Evolutionary conservation across 1,140 invertebrate species (phyloP).

Genomic region (Copidosoma floridanum): DNA sequence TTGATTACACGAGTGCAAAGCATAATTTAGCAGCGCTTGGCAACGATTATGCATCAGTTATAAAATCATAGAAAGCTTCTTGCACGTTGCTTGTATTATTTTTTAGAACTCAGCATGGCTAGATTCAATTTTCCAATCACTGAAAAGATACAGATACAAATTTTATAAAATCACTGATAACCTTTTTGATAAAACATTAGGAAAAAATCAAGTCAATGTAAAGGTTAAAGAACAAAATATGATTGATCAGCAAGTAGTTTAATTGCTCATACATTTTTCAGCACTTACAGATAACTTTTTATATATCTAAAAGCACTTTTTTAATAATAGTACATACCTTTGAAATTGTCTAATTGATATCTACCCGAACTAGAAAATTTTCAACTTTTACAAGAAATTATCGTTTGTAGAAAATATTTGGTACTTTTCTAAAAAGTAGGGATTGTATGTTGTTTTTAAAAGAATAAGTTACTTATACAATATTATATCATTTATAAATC

Average conservation of each 20-base stretch:
- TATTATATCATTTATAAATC: slow-evolving; percentile 17
- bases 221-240: neutral
- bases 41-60: too few relatives aligned
- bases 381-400: slow-evolving; percentile 12
- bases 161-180: too few relatives aligned
- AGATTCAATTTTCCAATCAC: too few relatives aligned
- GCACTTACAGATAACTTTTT: slow-evolving; percentile 23
- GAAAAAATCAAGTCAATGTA: too few relatives aligned
- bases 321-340: slow-evolving; percentile 28
- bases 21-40: too few relatives aligned
- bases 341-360: slow-evolving; percentile 16
- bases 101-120: too few relatives aligned
- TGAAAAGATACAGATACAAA: too few relatives aligned
- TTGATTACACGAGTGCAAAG: too few relatives aligned
- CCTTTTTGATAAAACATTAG: too few relatives aligned
- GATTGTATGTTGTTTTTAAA: slow-evolving; percentile 1
- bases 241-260: slow-evolving; percentile 14
- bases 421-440: slow-evolving; percentile 13
- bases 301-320: slow-evolving; percentile 24
- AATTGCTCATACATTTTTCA: slow-evolving; percentile 21
- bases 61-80: too few relatives aligned
- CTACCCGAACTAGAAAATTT: slow-evolving; percentile 11
- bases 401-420: slow-evolving; percentile 19
- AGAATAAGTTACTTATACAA: slow-evolving; percentile 2
- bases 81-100: too few relatives aligned